Conservation (phyloP, 2,113 vertebrate genomes). For the Nymphicus hollandicus region DNA sequence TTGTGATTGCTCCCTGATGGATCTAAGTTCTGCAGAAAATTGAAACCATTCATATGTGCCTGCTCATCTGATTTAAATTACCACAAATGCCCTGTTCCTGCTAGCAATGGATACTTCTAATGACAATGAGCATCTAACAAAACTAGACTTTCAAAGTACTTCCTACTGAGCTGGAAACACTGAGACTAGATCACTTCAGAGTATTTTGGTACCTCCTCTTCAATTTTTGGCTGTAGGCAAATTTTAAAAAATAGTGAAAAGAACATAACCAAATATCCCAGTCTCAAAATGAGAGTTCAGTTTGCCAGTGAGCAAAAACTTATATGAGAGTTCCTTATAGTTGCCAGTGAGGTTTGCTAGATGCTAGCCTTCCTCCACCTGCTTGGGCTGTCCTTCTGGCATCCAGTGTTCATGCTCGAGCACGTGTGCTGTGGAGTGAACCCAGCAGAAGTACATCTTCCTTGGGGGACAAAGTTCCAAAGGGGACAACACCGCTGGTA, state of each 20-base stretch:
- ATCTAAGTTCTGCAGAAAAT: not conserved
- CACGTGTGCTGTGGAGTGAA: not conserved
- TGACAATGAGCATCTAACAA: not conserved
- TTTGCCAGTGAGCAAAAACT: not conserved
- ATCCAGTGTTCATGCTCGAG: fast-evolving
- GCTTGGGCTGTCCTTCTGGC: not conserved
- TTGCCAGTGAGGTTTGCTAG: not conserved
- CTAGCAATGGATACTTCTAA: not conserved
- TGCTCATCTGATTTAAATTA: not conserved
- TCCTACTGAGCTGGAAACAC: not conserved
- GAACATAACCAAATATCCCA: not conserved
- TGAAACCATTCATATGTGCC: not conserved
- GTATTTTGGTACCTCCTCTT: not conserved
- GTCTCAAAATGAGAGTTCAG: not conserved
- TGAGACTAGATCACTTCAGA: not conserved
- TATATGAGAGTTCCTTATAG: not conserved
- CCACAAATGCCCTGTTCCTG: not conserved
- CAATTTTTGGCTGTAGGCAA: not conserved
- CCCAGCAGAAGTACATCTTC: not conserved
- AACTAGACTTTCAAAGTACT: not conserved
- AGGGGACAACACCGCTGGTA: not conserved
- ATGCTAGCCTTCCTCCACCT: not conserved
- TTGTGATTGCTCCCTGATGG: not conserved
- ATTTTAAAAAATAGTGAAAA: not conserved
- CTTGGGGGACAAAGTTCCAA: not conserved